These are phyloP conservation scores for Lasioglossum malachurum DNA, from an alignment of 2,888 invertebrate genomes.

Conservation along the genomic window DNA sequence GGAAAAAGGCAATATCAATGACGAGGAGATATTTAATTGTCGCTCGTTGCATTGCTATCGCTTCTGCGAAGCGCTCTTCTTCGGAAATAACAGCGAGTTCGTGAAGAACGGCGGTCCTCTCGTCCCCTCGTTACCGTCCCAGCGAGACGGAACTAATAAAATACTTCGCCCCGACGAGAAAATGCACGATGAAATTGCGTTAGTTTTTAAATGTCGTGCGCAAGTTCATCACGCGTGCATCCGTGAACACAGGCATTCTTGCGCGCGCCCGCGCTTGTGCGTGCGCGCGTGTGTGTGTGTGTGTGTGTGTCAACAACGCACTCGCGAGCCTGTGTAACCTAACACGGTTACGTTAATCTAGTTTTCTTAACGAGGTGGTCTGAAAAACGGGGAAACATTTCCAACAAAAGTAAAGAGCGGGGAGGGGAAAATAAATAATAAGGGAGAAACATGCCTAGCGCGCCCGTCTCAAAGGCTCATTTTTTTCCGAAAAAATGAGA, in stretches of 20 bases:
- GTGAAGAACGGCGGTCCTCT: background rate
- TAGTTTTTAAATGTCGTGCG: constrained; percentile 1
- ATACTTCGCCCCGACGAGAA: constrained; percentile 5
- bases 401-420: background rate
- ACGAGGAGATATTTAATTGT: constrained; percentile 22
- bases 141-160: constrained; percentile 11
- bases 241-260: background rate
- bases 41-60: constrained; percentile 1
- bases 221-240: constrained; percentile 3
- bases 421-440: background rate
- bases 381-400: constrained; percentile 1
- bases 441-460: constrained; percentile 1
- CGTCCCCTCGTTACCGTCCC: background rate
- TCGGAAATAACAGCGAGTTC: background rate
- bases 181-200: background rate
- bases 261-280: background rate
- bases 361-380: constrained; percentile 5
- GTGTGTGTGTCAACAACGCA: constrained; percentile 7
- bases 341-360: constrained; percentile 2
- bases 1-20: background rate
- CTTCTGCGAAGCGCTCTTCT: background rate
- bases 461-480: constrained; percentile 13
- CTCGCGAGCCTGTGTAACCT: background rate
- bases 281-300: background rate
- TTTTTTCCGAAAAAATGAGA: background rate